These are phyloP conservation scores for Fratercula arctica DNA, from an alignment of 2,797 vertebrate species.

Conservation along the genomic window DNA sequence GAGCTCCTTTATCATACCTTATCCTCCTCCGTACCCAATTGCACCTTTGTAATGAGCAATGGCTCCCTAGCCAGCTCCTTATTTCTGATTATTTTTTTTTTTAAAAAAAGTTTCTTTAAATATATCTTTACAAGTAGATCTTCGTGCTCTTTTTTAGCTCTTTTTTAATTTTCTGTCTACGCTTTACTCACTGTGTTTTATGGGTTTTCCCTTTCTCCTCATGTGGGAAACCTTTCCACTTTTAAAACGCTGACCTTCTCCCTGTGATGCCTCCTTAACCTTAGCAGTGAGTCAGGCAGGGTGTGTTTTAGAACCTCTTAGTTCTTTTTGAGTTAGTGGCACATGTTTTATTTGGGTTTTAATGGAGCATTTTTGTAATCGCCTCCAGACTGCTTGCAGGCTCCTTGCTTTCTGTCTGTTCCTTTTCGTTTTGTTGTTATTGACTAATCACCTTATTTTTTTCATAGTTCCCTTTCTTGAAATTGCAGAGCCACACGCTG, in stretches of 20 bases:
- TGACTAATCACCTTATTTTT: conserved; percentile 70
- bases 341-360: conserved; percentile 68
- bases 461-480: conserved; percentile 71
- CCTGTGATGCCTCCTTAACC: conserved; percentile 43
- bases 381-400: conserved; percentile 71
- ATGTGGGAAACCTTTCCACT: conserved; percentile 30
- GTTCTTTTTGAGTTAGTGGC: conserved; percentile 63
- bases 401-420: conserved; percentile 72
- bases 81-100: background rate
- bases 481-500: conserved; percentile 63
- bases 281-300: conserved; percentile 20
- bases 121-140: background rate
- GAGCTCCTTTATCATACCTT: background rate
- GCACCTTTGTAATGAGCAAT: background rate
- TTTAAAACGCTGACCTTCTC: conserved; percentile 36
- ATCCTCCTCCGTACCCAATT: background rate
- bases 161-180: background rate
- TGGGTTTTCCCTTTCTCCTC: conserved; percentile 18
- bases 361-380: conserved; percentile 74
- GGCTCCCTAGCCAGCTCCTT: background rate
- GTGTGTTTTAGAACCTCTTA: conserved; percentile 38
- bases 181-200: background rate
- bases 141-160: background rate
- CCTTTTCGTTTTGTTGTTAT: conserved; percentile 71
- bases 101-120: background rate